Base-by-base conservation (phyloP, 2,888 invertebrate genomes). In the Andrena camellia region DNA sequence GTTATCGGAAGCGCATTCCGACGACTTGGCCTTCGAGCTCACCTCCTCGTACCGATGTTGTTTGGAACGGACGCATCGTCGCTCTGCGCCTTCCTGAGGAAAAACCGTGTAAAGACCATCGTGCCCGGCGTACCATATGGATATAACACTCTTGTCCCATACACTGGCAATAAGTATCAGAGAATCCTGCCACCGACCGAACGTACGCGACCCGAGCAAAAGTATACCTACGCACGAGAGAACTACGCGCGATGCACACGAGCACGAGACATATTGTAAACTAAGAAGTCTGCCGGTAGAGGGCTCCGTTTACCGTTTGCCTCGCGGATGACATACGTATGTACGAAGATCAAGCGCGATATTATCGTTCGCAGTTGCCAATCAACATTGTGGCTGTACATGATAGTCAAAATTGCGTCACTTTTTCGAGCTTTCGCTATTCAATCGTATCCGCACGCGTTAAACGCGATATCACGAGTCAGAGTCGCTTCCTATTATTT, bases 61-160 rank as follows among this genome's bases (percentile, higher is more conserved):
- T 84, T 87, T 73, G 83, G 78, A 68, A 83, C 85, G 67, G 81
- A 83, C 54, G 75, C 83, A 77, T 87, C 84, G 73, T 80, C 82
- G 75, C 81, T 84, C 62, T 85, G 88, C 74, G 89, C 80, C 87
- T 93, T 93, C 86, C 89, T 90, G 78, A 90, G 81, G 89, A 92
- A 93, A 86, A 93, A 91, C 69, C 93, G 90, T 71, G 93, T 88
- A 82, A 93, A 87, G 60, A 92, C 93, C 93, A 93, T 93, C 84
- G 84, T 92, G 79, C 50, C 67, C 33, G 75, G 78, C 64, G 83
- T 85, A 85, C 83, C 90, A 91, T 91, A 90, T 88, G 90, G 89
- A 76, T 62, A 42, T 60, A 52, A 26, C 42, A 66, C 52, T 35
- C 54, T 42, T 66, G 63, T 74, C 33, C 29, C 73, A 17, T 72